phyloP scores from a whole-genome alignment of 2,797 vertebrate species.

The Aotus griseimembra region DNA sequence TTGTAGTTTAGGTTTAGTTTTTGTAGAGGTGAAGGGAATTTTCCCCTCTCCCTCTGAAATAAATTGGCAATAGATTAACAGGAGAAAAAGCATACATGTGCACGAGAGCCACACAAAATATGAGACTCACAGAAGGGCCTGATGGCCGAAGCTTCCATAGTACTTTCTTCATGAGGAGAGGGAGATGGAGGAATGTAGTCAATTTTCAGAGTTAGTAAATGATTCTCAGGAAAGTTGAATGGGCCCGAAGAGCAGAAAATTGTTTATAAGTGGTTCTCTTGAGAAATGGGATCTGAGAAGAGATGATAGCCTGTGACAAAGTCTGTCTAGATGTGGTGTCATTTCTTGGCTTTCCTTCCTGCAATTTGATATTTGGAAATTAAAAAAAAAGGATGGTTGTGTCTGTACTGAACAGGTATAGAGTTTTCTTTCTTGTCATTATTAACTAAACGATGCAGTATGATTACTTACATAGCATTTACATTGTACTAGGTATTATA shows the following conservation, averaged over 20 bases:
- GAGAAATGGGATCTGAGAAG: background rate
- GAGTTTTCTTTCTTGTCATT: background rate
- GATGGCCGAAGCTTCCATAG: background rate
- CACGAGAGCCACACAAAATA: background rate
- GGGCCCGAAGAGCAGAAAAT: background rate
- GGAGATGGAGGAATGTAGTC: background rate
- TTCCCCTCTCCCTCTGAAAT: background rate
- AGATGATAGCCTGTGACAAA: background rate
- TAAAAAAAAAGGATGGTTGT: background rate
- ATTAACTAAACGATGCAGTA: background rate
- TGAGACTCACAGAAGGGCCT: background rate
- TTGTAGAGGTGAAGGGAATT: background rate
- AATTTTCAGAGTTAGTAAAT: background rate
- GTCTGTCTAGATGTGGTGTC: background rate
- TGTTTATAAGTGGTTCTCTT: background rate
- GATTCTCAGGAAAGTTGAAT: background rate
- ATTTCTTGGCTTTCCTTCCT: background rate
- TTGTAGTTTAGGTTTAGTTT: constrained; percentile 5
- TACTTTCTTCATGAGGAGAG: background rate
- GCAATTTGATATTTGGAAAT: background rate
- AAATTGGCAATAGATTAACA: background rate
- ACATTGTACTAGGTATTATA: background rate
- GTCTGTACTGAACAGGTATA: background rate
- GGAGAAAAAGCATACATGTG: background rate
- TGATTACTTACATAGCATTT: background rate